phyloP scores from a whole-genome alignment of 2,888 invertebrate genomes.

The Dyspetes luteomarginatus region DNA sequence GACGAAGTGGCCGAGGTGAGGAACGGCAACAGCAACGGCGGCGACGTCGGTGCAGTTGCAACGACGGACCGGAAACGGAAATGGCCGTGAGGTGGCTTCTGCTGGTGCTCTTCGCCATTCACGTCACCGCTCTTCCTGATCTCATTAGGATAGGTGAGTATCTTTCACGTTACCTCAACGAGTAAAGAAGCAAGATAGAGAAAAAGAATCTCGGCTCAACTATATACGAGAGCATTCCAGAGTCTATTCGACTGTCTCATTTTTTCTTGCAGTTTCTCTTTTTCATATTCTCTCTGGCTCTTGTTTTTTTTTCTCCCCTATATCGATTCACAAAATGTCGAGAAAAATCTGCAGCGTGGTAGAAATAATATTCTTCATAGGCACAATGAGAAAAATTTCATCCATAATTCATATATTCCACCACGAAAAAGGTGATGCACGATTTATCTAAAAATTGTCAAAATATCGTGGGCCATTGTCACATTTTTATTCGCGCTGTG shows the following conservation, averaged over 20 bases:
- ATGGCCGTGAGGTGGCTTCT: slow-evolving; percentile 80
- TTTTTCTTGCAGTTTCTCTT: slow-evolving; percentile 51
- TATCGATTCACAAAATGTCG: slow-evolving; percentile 7
- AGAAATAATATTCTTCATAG: neutral
- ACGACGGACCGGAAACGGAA: slow-evolving; percentile 76
- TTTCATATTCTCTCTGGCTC: slow-evolving; percentile 35
- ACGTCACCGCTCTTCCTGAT: slow-evolving; percentile 83
- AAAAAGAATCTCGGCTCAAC: slow-evolving; percentile 26
- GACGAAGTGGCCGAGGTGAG: slow-evolving; percentile 64
- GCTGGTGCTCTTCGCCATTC: slow-evolving; percentile 76
- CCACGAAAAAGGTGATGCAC: neutral
- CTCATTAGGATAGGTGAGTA: slow-evolving; percentile 85
- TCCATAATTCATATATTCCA: neutral
- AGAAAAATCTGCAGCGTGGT: neutral
- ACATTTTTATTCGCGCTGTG: too few species aligned
- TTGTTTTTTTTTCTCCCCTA: slow-evolving; percentile 39
- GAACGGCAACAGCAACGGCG: slow-evolving; percentile 47
- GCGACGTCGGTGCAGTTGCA: slow-evolving; percentile 58
- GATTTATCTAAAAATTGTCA: too few species aligned
- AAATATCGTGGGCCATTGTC: too few species aligned
- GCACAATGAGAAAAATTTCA: neutral
- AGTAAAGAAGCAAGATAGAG: slow-evolving; percentile 12
- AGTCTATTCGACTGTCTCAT: slow-evolving; percentile 49
- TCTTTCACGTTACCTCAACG: slow-evolving; percentile 64
- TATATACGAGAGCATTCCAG: slow-evolving; percentile 42